Evolutionary conservation across 2,113 vertebrate genomes (phyloP).

Genomic region (Piprites chloris): DNA sequence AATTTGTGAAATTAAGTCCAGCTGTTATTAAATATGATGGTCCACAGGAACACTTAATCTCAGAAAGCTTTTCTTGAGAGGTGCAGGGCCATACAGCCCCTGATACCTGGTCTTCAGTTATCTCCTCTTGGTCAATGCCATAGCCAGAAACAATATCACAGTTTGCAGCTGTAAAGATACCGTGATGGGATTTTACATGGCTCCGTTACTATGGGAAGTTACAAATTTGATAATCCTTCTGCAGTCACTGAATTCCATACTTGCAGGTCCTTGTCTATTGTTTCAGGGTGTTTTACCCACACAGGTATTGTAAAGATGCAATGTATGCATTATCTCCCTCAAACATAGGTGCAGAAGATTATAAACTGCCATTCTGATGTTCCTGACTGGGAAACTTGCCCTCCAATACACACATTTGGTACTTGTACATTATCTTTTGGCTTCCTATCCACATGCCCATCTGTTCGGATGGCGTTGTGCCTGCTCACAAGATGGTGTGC

Average conservation of each 20-base stretch:
- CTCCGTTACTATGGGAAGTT: not conserved
- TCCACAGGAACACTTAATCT: not conserved
- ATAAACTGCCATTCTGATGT: slow-evolving; percentile 17
- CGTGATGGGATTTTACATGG: not conserved
- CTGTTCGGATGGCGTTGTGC: slow-evolving; percentile 65
- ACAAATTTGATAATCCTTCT: not conserved
- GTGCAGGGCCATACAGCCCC: not conserved
- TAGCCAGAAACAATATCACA: not conserved
- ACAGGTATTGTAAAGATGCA: not conserved
- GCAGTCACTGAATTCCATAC: not conserved
- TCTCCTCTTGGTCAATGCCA: not conserved
- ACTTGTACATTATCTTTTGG: slow-evolving; percentile 71
- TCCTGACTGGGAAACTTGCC: slow-evolving; percentile 67
- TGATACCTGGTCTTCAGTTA: not conserved
- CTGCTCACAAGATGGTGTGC: slow-evolving; percentile 62
- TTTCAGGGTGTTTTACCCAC: not conserved
- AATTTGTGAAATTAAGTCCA: not conserved
- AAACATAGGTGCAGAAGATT: slow-evolving; percentile 51
- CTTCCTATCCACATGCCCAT: slow-evolving; percentile 64
- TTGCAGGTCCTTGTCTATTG: not conserved
- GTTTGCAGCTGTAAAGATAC: not conserved
- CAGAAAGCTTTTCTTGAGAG: not conserved
- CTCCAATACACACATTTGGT: slow-evolving; percentile 69
- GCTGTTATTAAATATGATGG: not conserved
- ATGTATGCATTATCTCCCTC: not conserved